These are phyloP conservation scores for Loris lydekkerianus DNA, from an alignment of 2,797 vertebrate genomes.

Conservation along the genomic window DNA sequence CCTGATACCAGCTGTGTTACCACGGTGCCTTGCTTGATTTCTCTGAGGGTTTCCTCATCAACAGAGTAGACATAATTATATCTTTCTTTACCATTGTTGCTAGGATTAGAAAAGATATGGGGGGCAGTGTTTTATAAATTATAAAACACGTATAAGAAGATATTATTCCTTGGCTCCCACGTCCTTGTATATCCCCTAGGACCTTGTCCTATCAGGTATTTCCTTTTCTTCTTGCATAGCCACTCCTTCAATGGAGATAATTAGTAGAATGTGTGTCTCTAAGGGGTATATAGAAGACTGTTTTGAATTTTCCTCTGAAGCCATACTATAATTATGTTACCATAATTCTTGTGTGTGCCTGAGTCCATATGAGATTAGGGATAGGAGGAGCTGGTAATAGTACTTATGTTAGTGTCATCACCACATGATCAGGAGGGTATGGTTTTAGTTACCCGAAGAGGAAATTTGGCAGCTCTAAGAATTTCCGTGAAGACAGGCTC, in stretches of 20 bases:
- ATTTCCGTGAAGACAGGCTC: not conserved
- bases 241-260: not conserved
- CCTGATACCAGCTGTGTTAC: not conserved
- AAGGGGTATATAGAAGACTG: not conserved
- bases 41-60: not conserved
- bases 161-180: not conserved
- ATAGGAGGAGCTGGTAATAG: not conserved
- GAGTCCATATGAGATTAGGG: not conserved
- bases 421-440: not conserved
- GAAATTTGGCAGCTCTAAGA: not conserved
- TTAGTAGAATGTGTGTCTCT: not conserved
- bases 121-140: not conserved
- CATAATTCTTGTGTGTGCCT: not conserved
- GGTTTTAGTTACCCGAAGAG: not conserved
- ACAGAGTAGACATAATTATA: not conserved
- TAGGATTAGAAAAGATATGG: not conserved
- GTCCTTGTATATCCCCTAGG: not conserved
- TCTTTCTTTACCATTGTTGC: not conserved
- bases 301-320: constrained; percentile 17
- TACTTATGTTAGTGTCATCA: not conserved
- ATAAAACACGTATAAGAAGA: not conserved
- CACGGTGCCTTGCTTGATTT: not conserved
- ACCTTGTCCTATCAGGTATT: not conserved
- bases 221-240: not conserved
- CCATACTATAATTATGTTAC: not conserved